phyloP scores from a whole-genome alignment of 35 echinoderm and acorn worm genomes.

The Hemicentrotus pulcherrimus region DNA sequence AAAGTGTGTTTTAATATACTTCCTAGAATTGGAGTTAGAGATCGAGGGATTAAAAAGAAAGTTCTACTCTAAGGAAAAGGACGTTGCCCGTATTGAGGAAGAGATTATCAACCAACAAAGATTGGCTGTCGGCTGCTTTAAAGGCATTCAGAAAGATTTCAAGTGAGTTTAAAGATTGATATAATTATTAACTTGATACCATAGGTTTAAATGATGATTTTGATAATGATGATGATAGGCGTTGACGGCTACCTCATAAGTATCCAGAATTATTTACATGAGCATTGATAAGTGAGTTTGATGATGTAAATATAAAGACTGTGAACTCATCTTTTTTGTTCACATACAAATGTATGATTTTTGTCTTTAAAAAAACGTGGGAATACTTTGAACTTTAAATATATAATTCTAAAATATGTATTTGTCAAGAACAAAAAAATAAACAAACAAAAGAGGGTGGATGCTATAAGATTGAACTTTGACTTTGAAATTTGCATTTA shows the following conservation, averaged over 20 bases:
- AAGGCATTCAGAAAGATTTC: slow-evolving; percentile 85
- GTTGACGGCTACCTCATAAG: background rate
- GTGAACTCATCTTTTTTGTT: too few species aligned
- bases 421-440: slow-evolving; percentile 64
- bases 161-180: slow-evolving; percentile 57
- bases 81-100: slow-evolving; percentile 58
- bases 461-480: slow-evolving; percentile 61
- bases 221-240: background rate
- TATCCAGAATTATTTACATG: too few species aligned
- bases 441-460: slow-evolving; percentile 45
- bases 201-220: background rate
- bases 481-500: background rate
- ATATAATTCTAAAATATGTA: slow-evolving; percentile 54
- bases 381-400: background rate
- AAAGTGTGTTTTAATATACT: too few species aligned
- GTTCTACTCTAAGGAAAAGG: slow-evolving; percentile 72
- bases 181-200: background rate
- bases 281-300: background rate
- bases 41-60: slow-evolving; percentile 73
- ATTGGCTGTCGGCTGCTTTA: slow-evolving; percentile 83
- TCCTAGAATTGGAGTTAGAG: slow-evolving; percentile 49
- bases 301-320: too few species aligned
- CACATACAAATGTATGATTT: too few species aligned
- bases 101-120: slow-evolving; percentile 80
- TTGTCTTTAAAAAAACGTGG: too few species aligned